Base-by-base conservation (phyloP, 1,140 invertebrate species). In the Leptonema lineaticorne region DNA sequence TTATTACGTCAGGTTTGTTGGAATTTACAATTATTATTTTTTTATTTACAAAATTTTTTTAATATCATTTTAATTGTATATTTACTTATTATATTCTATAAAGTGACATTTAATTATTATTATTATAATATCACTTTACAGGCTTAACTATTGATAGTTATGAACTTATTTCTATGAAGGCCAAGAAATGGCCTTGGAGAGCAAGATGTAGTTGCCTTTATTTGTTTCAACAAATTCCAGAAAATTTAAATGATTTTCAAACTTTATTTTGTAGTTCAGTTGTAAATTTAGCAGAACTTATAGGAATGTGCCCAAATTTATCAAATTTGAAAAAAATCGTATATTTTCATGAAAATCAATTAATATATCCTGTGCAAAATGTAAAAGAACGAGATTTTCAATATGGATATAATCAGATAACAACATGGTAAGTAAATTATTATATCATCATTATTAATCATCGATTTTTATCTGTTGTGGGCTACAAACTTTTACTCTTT, bases 271-370 rank as follows among this genome's bases (percentile, higher is more conserved):
- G 85, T 20, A 91, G 89, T 73, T 90, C 87, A n/a, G 89, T 92
- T 18, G 76, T 92, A 3, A 90, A 89, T 74, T 76, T 92, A 70
- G 84, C 88, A 18, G 90, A 92, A 77, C 78, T 92, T 9, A 68
- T 90, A 20, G 88, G 87, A 0, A 74, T 92, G 1, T 76, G 89
- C 62, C 86, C 86, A 14, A 88, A 92, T 76, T 77, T 92, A 2
- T 75, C 74, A 2, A 64, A 66, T 1, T 75, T 85, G 22, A 81
- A 83, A 16, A 92, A 92, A 78, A 83, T 92, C 30, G 75, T 92
- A 1, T 92, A 92, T 75, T 92, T 92, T 74, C 91, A 92, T 78
- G 91, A 92, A 79, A 92, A 92, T 76, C 90, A 92, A 76, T 76
- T 92, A 24, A 78, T 86, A 0, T 92, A 92, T 80, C 91, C 91